A percentile compares a stretch with the other conserved stretches of the same genome.
These are phyloP conservation scores for Zygogramma bicolorata DNA, from an alignment of 2,888 invertebrate species.

Conservation along the genomic window DNA sequence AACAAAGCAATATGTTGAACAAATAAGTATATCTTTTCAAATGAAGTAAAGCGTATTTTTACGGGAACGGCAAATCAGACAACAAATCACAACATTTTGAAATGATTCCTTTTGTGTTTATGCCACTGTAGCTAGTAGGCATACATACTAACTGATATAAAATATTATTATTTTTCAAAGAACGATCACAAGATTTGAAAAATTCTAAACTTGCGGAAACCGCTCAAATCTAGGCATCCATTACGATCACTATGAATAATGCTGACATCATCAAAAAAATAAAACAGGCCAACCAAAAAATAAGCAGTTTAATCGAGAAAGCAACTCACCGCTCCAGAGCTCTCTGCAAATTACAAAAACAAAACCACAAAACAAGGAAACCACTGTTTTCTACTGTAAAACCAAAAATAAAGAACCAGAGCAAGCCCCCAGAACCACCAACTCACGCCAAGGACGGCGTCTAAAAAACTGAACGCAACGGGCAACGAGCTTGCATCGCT, in stretches of 20 bases:
- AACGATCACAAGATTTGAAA: too few relatives aligned
- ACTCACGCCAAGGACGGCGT: not conserved
- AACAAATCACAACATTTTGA: too few relatives aligned
- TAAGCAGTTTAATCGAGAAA: not conserved
- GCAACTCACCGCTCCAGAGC: not conserved
- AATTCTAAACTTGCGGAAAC: too few relatives aligned
- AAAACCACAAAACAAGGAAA: slow-evolving; percentile 9
- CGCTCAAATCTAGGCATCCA: not conserved
- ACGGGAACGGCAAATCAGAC: too few relatives aligned
- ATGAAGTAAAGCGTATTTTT: too few relatives aligned
- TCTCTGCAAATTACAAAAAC: not conserved
- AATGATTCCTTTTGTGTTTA: too few relatives aligned
- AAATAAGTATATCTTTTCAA: too few relatives aligned
- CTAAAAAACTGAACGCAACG: slow-evolving; percentile 5
- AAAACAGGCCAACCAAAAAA: not conserved
- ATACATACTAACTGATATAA: too few relatives aligned
- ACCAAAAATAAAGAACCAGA: not conserved
- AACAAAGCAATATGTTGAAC: too few relatives aligned
- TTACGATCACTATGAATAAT: not conserved
- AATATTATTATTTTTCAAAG: too few relatives aligned
- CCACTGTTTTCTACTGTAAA: not conserved
- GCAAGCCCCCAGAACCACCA: not conserved
- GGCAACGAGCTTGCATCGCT: slow-evolving; percentile 1
- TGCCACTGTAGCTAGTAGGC: too few relatives aligned
- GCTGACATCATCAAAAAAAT: not conserved